Evolutionary conservation across 2,797 vertebrate species (phyloP).

Genomic region (Apogon hyalosoma): DNA sequence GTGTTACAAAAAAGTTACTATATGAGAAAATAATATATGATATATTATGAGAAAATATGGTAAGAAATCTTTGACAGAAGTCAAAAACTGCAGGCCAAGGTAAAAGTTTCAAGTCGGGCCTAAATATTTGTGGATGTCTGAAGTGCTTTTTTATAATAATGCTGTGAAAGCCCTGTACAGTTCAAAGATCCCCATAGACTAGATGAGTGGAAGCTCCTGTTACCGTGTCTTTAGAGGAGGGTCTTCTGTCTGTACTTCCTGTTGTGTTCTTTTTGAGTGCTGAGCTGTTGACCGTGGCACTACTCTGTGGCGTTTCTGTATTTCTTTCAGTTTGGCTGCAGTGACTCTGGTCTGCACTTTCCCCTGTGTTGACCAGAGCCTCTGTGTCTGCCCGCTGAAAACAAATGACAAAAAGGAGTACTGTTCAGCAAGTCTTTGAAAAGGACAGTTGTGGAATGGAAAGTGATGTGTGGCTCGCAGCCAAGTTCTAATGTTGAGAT

Average conservation of each 20-base stretch:
- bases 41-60: no score
- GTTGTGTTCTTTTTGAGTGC: conserved; percentile 2
- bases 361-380: conserved; percentile 38
- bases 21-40: no score
- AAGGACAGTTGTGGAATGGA: conserved; percentile 54
- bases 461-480: conserved; percentile 30
- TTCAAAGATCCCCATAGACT: not conserved
- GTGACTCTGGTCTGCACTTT: conserved; percentile 30
- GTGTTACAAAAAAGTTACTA: no score
- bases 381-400: conserved; percentile 32
- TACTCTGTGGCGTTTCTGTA: conserved; percentile 7
- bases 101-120: no score
- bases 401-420: conserved; percentile 47
- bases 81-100: no score
- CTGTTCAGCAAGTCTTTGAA: conserved; percentile 52
- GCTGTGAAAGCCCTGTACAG: no score
- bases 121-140: no score
- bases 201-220: not conserved
- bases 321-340: conserved; percentile 22
- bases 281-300: conserved; percentile 15
- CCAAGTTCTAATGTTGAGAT: conserved; percentile 32
- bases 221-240: not conserved
- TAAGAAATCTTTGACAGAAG: no score
- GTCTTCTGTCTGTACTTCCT: not conserved
- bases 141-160: no score